A percentile compares a stretch with the other conserved stretches of the same genome.
Conservation (phyloP, 2,888 invertebrate species). For the Ennomos fuscantarius region DNA sequence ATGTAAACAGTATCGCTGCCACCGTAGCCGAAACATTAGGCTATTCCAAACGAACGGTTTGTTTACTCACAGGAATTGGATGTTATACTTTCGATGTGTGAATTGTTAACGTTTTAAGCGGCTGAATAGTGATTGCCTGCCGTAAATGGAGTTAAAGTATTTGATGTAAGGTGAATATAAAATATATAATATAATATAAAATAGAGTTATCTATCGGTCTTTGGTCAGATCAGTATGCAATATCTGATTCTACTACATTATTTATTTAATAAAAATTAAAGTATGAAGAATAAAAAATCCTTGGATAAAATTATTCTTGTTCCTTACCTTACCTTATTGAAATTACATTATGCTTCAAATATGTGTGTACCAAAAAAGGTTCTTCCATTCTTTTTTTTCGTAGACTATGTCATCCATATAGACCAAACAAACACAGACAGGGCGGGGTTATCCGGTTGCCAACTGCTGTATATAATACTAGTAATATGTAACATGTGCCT, state of each 20-base stretch:
- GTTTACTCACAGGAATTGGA: constrained; percentile 31
- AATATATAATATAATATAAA: no score
- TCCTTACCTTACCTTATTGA: no score
- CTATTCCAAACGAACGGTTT: constrained; percentile 20
- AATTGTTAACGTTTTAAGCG: constrained; percentile 22
- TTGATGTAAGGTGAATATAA: constrained; percentile 4
- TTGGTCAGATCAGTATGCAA: no score
- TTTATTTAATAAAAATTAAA: no score
- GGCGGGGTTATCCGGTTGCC: constrained; percentile 29
- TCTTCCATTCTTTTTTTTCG: no score
- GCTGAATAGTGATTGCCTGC: background rate
- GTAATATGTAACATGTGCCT: constrained; percentile 15
- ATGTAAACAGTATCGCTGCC: constrained; percentile 19
- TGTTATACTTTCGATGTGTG: constrained; percentile 37
- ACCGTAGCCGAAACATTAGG: constrained; percentile 19
- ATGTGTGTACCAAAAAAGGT: no score
- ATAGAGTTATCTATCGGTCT: no score
- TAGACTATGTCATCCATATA: constrained; percentile 8
- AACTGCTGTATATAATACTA: constrained; percentile 16
- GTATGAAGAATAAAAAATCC: no score
- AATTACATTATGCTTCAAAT: no score
- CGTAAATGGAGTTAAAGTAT: constrained; percentile 5
- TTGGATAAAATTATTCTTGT: background rate
- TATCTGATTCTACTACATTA: no score
- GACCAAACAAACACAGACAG: constrained; percentile 22